These are phyloP conservation scores for Alexandromys fortis DNA, from an alignment of 2,113 vertebrate genomes.

Conservation along the genomic window DNA sequence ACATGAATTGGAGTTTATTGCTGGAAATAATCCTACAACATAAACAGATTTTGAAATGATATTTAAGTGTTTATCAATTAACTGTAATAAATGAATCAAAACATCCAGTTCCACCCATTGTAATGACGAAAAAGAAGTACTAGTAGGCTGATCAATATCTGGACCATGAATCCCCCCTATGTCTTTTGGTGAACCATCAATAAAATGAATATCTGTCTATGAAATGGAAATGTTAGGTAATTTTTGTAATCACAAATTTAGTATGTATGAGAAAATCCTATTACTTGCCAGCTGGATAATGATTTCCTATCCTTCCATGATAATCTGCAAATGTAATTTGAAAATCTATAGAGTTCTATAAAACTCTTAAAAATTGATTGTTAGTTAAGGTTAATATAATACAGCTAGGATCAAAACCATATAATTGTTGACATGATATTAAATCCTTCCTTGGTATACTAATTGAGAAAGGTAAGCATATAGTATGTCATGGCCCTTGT, in stretches of 20 bases:
- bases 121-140: background rate
- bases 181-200: background rate
- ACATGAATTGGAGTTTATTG: background rate
- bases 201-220: background rate
- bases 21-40: background rate
- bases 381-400: background rate
- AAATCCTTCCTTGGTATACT: background rate
- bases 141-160: background rate
- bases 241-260: background rate
- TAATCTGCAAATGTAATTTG: background rate
- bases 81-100: background rate
- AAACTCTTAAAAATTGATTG: background rate
- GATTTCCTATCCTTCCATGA: background rate
- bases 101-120: background rate
- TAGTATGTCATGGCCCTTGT: background rate
- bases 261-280: background rate
- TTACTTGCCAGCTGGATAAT: background rate
- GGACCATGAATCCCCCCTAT: too few relatives aligned
- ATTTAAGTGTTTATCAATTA: background rate
- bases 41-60: background rate
- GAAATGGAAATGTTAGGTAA: background rate
- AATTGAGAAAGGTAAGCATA: background rate
- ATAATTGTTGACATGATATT: background rate
- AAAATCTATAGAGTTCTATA: background rate
- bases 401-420: background rate